A percentile compares a stretch with the other conserved stretches of the same genome.
phyloP scores from a whole-genome alignment of 2,113 vertebrate species.

The Sinosuthora webbiana region DNA sequence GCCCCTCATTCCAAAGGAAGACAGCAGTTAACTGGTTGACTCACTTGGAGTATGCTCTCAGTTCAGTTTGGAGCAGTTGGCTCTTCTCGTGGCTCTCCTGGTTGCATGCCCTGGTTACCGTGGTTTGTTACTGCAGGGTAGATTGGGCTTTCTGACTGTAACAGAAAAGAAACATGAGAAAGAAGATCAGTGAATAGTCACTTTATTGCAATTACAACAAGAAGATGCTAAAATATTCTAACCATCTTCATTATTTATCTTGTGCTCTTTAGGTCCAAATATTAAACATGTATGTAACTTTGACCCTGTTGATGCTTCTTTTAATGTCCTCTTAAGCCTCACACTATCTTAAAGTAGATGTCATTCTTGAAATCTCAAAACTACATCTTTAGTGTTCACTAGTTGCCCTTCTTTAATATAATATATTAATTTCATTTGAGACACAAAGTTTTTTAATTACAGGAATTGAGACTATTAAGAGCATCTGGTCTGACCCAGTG shows the following conservation, averaged over 20 bases:
- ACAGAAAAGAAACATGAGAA: neutral
- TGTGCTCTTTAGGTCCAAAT: neutral
- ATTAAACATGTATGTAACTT: neutral
- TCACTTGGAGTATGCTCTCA: neutral
- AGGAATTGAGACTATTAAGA: neutral
- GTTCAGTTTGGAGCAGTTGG: neutral
- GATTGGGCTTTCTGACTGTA: neutral
- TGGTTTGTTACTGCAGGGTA: neutral
- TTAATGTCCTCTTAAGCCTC: neutral
- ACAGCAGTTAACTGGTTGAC: neutral
- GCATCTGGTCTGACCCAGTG: neutral
- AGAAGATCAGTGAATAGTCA: neutral
- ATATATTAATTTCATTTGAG: neutral
- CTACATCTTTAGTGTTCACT: neutral
- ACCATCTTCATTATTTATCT: neutral
- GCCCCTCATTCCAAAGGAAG: neutral
- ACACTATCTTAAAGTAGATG: neutral
- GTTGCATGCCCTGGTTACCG: neutral
- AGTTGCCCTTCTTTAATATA: neutral
- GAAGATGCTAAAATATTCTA: neutral
- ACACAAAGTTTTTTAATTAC: neutral
- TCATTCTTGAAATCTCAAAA: neutral
- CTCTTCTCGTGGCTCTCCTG: neutral
- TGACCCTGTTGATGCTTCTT: neutral
- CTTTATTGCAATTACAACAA: neutral